Evolutionary conservation across 2,113 vertebrate species (phyloP), one percentile per base, ranked within the genome.

Genomic region (Pseudorhombus dupliciocellatus): DNA sequence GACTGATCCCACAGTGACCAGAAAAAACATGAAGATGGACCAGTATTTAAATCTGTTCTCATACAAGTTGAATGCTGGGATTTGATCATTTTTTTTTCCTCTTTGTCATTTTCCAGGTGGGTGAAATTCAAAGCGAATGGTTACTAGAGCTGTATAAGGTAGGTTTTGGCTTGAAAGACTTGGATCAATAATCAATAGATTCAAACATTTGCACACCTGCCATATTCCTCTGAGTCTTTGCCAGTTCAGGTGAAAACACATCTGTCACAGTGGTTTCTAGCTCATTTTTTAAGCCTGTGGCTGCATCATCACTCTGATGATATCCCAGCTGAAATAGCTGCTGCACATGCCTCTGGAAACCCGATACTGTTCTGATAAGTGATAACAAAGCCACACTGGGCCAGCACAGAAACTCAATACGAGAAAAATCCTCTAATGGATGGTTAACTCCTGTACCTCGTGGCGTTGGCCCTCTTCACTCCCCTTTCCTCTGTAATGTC

Each of bases 91-190:
- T 48, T 52, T 22, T 24, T 71, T 42, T 74, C 44, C 10, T 59
- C 16, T 83, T 55, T 74, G 5, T 80, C 9, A 65, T 77, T 69
- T 73, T 57, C 18, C 62, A 94, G 94, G 67, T 93, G 26, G 88
- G 89, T 51, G 92, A 93, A 69, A 92, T 95, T 73, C 90, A 94
- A 84, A 85, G 61, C 30, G 85, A 89, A 28, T 95, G 94, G 94
- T 69, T 95, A 26, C 89, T 86, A 61, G 93, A 95, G 70, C 80
- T 95, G 34, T 93, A 86, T 73, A 91, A 67, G 84, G 94, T 94
- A 86, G 90, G 88, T 82, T 50, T 70, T 6, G 18, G 25, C 25
- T 0, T 65, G 9, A 20, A 52, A 20, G 5, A 0, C 22, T 9
- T 51, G 0, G 5, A 46, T 53, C 42, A 37, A 54, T 40, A 21